phyloP scores from a whole-genome alignment of 2,888 invertebrate genomes.

The Autographa gamma region DNA sequence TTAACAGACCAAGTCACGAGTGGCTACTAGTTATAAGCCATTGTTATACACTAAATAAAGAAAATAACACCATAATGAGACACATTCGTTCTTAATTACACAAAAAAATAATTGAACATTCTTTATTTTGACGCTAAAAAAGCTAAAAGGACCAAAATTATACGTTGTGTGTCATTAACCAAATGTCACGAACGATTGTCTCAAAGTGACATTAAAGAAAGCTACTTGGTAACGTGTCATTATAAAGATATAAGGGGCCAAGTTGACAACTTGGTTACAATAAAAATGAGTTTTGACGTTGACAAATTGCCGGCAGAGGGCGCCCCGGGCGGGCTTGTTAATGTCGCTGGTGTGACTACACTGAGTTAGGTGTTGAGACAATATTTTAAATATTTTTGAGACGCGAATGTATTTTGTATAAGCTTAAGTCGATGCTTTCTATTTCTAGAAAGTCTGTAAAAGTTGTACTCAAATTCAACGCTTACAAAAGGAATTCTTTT shows the following conservation, averaged over 20 bases:
- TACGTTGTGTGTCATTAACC: slow-evolving; percentile 48
- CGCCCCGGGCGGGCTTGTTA: slow-evolving; percentile 69
- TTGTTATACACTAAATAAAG: neutral
- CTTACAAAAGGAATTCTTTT: neutral
- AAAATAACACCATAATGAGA: neutral
- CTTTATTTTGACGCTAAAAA: slow-evolving; percentile 44
- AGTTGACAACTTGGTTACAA: slow-evolving; percentile 78
- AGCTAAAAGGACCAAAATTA: slow-evolving; percentile 51
- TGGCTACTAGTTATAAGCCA: neutral
- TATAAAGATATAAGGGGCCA: slow-evolving; percentile 73
- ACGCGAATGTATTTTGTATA: neutral
- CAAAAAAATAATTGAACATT: slow-evolving; percentile 51
- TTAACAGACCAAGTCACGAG: no score
- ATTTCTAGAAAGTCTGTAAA: neutral
- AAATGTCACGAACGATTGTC: slow-evolving; percentile 60
- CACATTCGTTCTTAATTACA: slow-evolving; percentile 8
- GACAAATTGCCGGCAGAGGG: slow-evolving; percentile 75
- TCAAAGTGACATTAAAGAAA: slow-evolving; percentile 61
- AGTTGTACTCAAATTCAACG: neutral
- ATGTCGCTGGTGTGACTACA: slow-evolving; percentile 58
- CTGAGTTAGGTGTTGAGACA: slow-evolving; percentile 39
- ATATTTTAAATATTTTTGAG: slow-evolving; percentile 22
- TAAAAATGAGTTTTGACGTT: slow-evolving; percentile 78
- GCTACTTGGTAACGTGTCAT: slow-evolving; percentile 68
- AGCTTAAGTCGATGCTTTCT: neutral